A percentile compares a stretch with the other conserved stretches of the same genome.
These are phyloP conservation scores for Rotaria macrura DNA, from an alignment of 2,888 invertebrate species.

Conservation along the genomic window DNA sequence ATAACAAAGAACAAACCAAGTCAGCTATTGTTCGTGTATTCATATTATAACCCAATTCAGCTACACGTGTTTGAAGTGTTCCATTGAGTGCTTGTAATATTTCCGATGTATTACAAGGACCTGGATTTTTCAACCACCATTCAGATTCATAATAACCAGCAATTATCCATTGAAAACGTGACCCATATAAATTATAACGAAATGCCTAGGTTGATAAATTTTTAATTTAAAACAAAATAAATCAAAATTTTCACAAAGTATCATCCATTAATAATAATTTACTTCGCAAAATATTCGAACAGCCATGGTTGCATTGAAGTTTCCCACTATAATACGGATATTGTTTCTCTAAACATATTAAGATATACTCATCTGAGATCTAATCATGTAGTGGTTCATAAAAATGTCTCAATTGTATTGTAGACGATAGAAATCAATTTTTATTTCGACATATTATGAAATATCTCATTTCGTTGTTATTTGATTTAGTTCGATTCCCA, in stretches of 20 bases:
- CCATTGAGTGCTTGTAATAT: slow-evolving; percentile 27
- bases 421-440: background rate
- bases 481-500: background rate
- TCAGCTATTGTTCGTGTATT: slow-evolving; percentile 13
- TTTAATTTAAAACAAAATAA: no score
- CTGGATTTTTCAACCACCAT: slow-evolving; percentile 16
- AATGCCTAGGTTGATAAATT: background rate
- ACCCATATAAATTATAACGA: background rate
- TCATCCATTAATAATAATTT: no score
- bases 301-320: slow-evolving; percentile 88
- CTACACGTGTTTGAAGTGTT: slow-evolving; percentile 27
- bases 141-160: background rate
- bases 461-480: background rate
- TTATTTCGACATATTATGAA: no score
- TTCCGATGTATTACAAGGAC: slow-evolving; percentile 16
- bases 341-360: slow-evolving; percentile 60
- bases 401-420: background rate
- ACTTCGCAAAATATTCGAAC: slow-evolving; percentile 55
- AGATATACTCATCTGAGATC: background rate
- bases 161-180: slow-evolving; percentile 15
- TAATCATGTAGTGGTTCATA: background rate
- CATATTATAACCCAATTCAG: slow-evolving; percentile 9
- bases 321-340: slow-evolving; percentile 82
- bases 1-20: background rate
- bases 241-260: no score